Base-by-base conservation (phyloP, 2,888 invertebrate species). In the Drosophila putrida region DNA sequence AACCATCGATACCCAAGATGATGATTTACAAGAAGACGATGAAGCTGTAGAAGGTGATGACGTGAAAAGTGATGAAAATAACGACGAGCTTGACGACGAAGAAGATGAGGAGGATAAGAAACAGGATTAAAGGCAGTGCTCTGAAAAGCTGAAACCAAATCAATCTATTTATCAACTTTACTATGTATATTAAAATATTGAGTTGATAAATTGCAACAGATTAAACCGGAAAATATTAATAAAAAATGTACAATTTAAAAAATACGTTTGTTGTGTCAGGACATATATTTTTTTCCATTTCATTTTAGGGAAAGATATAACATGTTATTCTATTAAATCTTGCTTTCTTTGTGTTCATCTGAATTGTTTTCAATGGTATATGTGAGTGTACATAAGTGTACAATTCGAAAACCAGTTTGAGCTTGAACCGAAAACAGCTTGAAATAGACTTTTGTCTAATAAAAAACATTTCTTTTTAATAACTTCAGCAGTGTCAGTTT, bases 401-500 rank as follows among this genome's bases (percentile, higher is more conserved):
- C 0, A 0, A 31, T 6, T 33, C 5, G 8, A 25, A 39, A 47
- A 59, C 31, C 60, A 54, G 59, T 76, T 59, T 33, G 25, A 44
- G 31, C 20, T 25, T 39, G 20, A 15, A 53, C 6, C 13, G n/a
- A 9, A 44, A 33, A 50, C n/a, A 27, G 28, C 6, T 20, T 39
- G n/a, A 6, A 11, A 3, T 6, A 25, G 6, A 20, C 9, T 4
- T 8, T 9, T 13, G 3, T 33, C 27, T 25, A 31, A 46, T 31
- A 46, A 20, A 54, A 41, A 38, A 11, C 25, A 27, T 36, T 5
- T n/a, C n/a, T 1, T 15, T 2, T 6, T 8, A 31, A 0, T 8
- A 31, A 20, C 31, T 27, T 11, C 1, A 8, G 25, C 57, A 74
- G 75, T 75, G 25, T 54, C 13, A 6, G 1, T 11, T 63, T 11